Conservation (phyloP, 1,140 invertebrate genomes). For the Tetramorium alpestre region DNA sequence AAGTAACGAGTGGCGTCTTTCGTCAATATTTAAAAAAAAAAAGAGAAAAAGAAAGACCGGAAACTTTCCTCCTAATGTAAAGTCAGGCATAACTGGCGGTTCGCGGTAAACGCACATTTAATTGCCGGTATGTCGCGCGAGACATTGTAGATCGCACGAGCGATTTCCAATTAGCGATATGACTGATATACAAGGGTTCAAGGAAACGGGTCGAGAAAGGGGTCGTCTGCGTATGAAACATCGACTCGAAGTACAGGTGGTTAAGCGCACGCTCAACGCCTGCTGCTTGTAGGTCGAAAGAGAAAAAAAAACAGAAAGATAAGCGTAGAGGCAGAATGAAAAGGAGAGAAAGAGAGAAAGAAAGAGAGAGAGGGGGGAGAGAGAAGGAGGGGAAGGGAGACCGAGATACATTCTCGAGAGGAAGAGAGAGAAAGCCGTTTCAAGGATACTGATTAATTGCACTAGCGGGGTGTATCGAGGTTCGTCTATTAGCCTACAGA, state of each 20-base stretch:
- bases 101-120: conserved; percentile 60
- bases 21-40: not conserved
- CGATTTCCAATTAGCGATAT: conserved; percentile 74
- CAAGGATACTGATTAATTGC: conserved; percentile 67
- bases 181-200: conserved; percentile 71
- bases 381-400: not conserved
- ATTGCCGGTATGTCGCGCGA: conserved; percentile 66
- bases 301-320: not conserved
- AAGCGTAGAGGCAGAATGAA: not conserved
- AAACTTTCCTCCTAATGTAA: conserved; percentile 57
- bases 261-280: conserved; percentile 48
- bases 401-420: too few species aligned
- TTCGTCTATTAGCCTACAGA: conserved; percentile 46
- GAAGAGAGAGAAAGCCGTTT: not conserved
- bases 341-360: not conserved
- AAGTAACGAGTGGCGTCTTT: conserved; percentile 11
- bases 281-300: conserved; percentile 32
- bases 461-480: conserved; percentile 8
- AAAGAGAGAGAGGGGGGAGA: not conserved
- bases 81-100: conserved; percentile 13
- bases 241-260: conserved; percentile 57
- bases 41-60: not conserved
- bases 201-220: conserved; percentile 68
- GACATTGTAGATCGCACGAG: conserved; percentile 69
- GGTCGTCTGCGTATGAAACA: conserved; percentile 60